Evolutionary conservation across 1,140 invertebrate species (phyloP), one percentile per base, ranked within the genome.

Genomic region (Nasonia giraulti): DNA sequence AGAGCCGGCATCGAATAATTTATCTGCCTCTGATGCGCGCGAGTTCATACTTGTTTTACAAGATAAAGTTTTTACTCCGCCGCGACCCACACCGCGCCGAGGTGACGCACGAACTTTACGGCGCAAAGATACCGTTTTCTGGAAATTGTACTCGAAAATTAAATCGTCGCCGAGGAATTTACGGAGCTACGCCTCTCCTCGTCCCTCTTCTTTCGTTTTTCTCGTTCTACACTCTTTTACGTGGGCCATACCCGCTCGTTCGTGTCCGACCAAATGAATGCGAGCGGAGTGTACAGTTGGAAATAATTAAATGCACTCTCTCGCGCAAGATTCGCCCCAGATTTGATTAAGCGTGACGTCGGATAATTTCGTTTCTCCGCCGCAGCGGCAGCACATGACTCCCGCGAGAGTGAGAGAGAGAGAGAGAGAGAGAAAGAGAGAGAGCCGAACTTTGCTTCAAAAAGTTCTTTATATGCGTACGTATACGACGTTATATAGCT

Each of bases 1-100:
- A 82, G 84, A 82, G 73, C n/a, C 74, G n/a, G 50, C 12, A 17
- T 55, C 12, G 71, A 50, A 85, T 80, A 80, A 85, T 81, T 80
- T 85, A 85, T 85, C 47, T 20, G 40, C 82, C 55, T 8, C 40
- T 37, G 47, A 79, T 73, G 62, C 27, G 31, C 37, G 14, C 44
- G 50, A 62, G 40, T 55, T 55, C 50, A 17, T 73, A n/a, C 83
- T 71, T 80, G 37, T 85, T 47, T 76, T 76, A 80, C 83, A 75
- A 69, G 83, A 85, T 85, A 85, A 85, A 75, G 33, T 85, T 81
- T 84, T 55, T 55, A 55, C 11, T 20, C 17, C 50, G 14, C 11
- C 4, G 37, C 37, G 37, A 27, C 27, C 27, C 27, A 27, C 27
- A 27, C 27, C 27, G 47, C 14, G 47, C 47, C 47, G 47, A 37